phyloP scores from a whole-genome alignment of 2,888 invertebrate genomes.

The Volucella zonaria region DNA sequence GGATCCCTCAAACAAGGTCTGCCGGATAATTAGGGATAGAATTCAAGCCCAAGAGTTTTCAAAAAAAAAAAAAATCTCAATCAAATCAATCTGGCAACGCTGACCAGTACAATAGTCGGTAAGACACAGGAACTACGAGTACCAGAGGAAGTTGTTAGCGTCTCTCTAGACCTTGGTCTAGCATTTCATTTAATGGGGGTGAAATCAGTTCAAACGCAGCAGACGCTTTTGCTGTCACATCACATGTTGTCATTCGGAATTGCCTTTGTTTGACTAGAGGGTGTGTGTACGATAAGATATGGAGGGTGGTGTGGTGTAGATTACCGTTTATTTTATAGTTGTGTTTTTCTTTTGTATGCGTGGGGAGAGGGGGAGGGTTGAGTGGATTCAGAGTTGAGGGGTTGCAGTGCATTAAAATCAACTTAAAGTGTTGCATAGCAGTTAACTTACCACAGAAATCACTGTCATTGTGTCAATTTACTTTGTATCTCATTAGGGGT shows the following conservation, averaged over 20 bases:
- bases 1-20: too few species aligned
- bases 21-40: too few species aligned
- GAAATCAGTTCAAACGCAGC: conserved; percentile 68
- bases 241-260: conserved; percentile 59
- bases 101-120: too few species aligned
- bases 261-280: conserved; percentile 52
- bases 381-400: not conserved
- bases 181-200: conserved; percentile 68
- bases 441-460: conserved; percentile 68
- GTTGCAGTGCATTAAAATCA: conserved; percentile 68
- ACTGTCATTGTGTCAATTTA: conserved; percentile 71
- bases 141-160: not conserved
- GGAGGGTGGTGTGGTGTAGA: conserved; percentile 59
- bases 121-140: not conserved
- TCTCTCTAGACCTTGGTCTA: conserved; percentile 40
- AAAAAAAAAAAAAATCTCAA: too few species aligned
- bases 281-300: not conserved
- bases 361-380: not conserved
- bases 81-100: too few species aligned
- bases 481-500: conserved; percentile 55
- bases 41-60: too few species aligned
- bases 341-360: conserved; percentile 39
- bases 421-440: conserved; percentile 49
- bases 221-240: conserved; percentile 49
- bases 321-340: conserved; percentile 65